phyloP scores from a whole-genome alignment of 92 coral and sea anemone genomes.

The Isaurus tuberculatus region DNA sequence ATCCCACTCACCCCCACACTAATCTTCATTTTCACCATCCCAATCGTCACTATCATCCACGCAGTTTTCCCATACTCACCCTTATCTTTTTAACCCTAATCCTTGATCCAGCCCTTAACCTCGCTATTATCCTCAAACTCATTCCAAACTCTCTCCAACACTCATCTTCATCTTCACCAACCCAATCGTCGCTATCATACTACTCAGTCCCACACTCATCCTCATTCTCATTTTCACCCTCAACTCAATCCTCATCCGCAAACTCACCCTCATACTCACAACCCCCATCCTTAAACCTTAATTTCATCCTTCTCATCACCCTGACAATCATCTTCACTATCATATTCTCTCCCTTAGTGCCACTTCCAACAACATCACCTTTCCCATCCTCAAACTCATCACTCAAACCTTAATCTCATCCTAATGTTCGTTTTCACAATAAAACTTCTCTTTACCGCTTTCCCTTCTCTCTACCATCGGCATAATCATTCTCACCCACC shows the following conservation, averaged over 20 bases:
- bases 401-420: no score
- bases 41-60: neutral
- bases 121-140: neutral
- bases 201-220: neutral
- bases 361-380: neutral
- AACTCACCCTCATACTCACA: no score
- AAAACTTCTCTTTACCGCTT: neutral
- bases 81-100: no score
- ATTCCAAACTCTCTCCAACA: neutral
- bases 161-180: neutral
- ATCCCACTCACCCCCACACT: neutral
- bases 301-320: neutral
- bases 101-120: no score
- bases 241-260: neutral
- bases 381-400: neutral
- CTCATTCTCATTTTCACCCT: neutral
- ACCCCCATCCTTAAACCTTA: no score
- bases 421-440: neutral
- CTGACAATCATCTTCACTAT: neutral
- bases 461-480: neutral
- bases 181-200: no score
- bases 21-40: neutral
- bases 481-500: no score
- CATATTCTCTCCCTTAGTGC: neutral
- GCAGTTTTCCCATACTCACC: neutral